phyloP scores from a whole-genome alignment of 2,113 vertebrate genomes.

The Piprites chloris region DNA sequence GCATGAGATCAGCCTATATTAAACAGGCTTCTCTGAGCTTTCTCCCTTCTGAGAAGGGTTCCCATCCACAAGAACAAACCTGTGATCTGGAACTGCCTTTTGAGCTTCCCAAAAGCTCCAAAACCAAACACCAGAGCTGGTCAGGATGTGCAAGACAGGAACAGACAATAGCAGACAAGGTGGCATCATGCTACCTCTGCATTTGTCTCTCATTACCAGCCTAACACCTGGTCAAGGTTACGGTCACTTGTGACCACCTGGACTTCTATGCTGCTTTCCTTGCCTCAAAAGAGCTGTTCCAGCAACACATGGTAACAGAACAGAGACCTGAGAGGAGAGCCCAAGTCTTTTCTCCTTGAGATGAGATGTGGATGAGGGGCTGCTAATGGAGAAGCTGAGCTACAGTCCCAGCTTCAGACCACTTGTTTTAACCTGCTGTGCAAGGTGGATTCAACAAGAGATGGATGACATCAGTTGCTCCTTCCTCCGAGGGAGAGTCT shows the following conservation, averaged over 20 bases:
- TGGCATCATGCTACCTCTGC: not conserved
- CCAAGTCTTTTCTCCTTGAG: not conserved
- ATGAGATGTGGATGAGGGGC: not conserved
- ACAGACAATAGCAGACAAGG: not conserved
- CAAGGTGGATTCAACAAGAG: not conserved
- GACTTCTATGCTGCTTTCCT: not conserved
- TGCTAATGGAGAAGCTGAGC: not conserved
- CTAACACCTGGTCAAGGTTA: not conserved
- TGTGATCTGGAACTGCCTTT: not conserved
- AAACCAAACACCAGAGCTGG: not conserved
- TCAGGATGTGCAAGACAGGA: not conserved
- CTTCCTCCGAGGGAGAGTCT: not conserved
- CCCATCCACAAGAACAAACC: conserved; percentile 15
- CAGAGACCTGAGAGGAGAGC: not conserved
- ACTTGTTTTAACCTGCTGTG: not conserved
- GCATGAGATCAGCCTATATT: conserved; percentile 51
- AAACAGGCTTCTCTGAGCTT: conserved; percentile 24
- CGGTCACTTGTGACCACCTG: not conserved
- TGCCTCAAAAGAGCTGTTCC: not conserved
- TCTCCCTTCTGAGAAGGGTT: conserved; percentile 41
- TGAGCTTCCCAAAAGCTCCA: not conserved
- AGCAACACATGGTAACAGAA: not conserved
- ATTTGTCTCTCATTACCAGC: not conserved
- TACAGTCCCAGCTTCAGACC: not conserved
- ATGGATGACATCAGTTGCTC: not conserved